phyloP scores from a whole-genome alignment of 2,797 vertebrate genomes.

The Agapornis canus region DNA sequence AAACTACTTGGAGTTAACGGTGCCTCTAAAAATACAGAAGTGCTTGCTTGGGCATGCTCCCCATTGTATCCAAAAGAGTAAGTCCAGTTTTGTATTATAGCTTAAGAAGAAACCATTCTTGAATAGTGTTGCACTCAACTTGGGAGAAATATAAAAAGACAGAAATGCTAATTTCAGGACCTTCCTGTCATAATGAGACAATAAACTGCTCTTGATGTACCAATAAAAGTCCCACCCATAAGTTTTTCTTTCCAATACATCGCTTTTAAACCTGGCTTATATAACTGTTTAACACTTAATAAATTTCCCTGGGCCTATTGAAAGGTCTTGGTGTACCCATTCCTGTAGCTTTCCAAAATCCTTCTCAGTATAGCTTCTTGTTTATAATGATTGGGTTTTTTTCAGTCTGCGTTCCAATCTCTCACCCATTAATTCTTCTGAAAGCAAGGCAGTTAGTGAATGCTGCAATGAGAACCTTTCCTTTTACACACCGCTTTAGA shows the following conservation, averaged over 20 bases:
- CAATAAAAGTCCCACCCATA: background rate
- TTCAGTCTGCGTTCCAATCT: background rate
- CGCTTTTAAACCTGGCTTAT: background rate
- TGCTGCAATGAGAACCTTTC: background rate
- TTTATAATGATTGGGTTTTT: background rate
- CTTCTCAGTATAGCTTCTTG: background rate
- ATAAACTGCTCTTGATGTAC: background rate
- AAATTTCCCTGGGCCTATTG: background rate
- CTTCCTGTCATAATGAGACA: background rate
- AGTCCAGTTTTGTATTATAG: background rate
- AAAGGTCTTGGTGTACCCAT: background rate
- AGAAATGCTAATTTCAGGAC: background rate
- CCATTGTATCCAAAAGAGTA: constrained; percentile 71
- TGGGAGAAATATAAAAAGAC: background rate
- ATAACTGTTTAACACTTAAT: background rate
- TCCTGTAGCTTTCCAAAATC: background rate
- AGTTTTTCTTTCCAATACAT: background rate
- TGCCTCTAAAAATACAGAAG: constrained; percentile 12
- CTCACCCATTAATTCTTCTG: background rate
- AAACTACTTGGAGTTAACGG: constrained; percentile 65
- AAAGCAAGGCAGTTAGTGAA: background rate
- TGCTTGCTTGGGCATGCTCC: constrained; percentile 71
- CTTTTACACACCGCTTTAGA: background rate
- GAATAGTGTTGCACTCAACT: background rate
- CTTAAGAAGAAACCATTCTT: background rate